These are phyloP conservation scores for Lithosia quadra DNA, from an alignment of 2,888 invertebrate species.

Conservation along the genomic window DNA sequence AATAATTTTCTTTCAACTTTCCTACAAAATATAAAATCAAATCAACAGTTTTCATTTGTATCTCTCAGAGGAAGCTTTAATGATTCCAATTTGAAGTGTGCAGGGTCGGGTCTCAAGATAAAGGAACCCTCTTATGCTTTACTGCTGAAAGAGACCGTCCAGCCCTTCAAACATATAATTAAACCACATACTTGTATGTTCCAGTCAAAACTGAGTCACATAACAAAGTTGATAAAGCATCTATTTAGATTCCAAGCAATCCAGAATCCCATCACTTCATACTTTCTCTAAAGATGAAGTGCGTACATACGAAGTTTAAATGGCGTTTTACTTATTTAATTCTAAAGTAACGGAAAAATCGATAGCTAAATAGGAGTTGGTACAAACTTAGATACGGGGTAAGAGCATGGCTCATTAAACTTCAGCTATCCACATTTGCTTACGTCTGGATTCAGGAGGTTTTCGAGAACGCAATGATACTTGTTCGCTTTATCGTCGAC, in stretches of 20 bases:
- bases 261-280: conserved; percentile 33
- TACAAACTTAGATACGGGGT: conserved; percentile 66
- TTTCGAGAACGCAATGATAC: conserved; percentile 69
- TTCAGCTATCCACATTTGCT: conserved; percentile 76
- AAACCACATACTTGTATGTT: conserved; percentile 43
- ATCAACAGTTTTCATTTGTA: background rate
- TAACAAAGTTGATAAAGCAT: conserved; percentile 13
- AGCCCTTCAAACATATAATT: conserved; percentile 43
- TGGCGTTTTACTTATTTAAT: conserved; percentile 62
- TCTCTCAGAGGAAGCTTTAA: conserved; percentile 12
- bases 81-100: conserved; percentile 19
- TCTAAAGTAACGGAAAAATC: conserved; percentile 62
- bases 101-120: conserved; percentile 26
- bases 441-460: conserved; percentile 69
- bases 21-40: background rate
- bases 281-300: conserved; percentile 44
- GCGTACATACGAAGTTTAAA: conserved; percentile 52
- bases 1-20: background rate
- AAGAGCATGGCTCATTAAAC: conserved; percentile 76
- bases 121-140: conserved; percentile 36
- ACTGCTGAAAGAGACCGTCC: conserved; percentile 22
- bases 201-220: conserved; percentile 18
- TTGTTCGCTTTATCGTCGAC: conserved; percentile 75
- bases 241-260: conserved; percentile 3
- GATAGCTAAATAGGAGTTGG: conserved; percentile 64